Percentiles rank a stretch among this genome's conserved stretches.
Evolutionary conservation across 2,888 invertebrate genomes (phyloP).

Genomic region (Chymomyza caudatula): DNA sequence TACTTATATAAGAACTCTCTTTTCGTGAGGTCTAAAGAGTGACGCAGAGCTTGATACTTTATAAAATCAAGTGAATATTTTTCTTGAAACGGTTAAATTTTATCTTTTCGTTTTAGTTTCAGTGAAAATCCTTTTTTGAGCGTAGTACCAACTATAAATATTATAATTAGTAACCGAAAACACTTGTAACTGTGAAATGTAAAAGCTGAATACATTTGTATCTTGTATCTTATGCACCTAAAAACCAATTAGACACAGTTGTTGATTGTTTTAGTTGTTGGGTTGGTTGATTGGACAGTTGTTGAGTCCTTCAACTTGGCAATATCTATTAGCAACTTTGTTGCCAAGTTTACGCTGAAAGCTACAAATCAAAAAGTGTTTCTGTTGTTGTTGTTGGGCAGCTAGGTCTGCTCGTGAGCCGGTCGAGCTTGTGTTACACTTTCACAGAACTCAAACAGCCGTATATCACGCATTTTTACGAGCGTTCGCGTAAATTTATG

Average conservation of each 20-base stretch:
- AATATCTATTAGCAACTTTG: slow-evolving; percentile 69
- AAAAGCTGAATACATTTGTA: slow-evolving; percentile 1
- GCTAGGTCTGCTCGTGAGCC: neutral
- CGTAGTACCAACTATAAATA: no score
- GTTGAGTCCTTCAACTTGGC: slow-evolving; percentile 31
- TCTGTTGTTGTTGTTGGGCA: neutral
- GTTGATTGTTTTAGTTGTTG: neutral
- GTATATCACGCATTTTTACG: slow-evolving; percentile 68
- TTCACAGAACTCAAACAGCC: slow-evolving; percentile 73
- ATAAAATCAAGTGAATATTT: no score
- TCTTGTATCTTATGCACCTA: neutral
- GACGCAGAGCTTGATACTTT: no score
- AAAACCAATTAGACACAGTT: neutral
- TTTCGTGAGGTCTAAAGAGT: no score
- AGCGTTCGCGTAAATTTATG: slow-evolving; percentile 72
- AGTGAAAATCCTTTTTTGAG: no score
- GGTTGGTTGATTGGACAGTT: slow-evolving; percentile 15
- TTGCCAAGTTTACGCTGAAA: slow-evolving; percentile 57
- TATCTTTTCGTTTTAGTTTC: no score
- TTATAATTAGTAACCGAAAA: no score
- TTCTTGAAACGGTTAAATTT: no score
- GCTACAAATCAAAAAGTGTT: slow-evolving; percentile 54
- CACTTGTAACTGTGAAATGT: no score
- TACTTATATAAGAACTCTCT: no score
- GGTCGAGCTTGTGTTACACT: slow-evolving; percentile 54